These are phyloP conservation scores for Malurus alboscapulatus DNA, from an alignment of 2,113 vertebrate genomes.

Conservation along the genomic window DNA sequence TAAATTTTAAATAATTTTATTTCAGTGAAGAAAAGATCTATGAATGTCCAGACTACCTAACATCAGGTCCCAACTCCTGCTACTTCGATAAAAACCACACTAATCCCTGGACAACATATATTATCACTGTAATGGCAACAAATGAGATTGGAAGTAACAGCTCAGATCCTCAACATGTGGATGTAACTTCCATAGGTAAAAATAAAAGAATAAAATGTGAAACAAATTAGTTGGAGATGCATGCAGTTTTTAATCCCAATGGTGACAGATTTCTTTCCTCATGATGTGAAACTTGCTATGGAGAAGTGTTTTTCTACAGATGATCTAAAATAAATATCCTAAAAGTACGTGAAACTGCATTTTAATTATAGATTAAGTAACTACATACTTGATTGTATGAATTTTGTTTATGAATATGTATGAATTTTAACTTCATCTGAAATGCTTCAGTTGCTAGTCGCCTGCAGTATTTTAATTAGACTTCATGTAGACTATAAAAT, in stretches of 20 bases:
- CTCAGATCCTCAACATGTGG: slow-evolving; percentile 82
- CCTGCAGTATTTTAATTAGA: not conserved
- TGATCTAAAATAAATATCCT: not conserved
- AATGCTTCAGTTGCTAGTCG: not conserved
- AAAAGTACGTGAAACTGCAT: not conserved
- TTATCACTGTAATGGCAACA: slow-evolving; percentile 86
- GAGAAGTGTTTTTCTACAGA: not conserved
- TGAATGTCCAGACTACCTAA: slow-evolving; percentile 90
- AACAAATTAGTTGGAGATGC: not conserved
- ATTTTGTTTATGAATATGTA: not conserved
- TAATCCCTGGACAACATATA: slow-evolving; percentile 84
- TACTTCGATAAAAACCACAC: slow-evolving; percentile 90
- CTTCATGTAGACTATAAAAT: not conserved
- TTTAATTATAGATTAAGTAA: not conserved
- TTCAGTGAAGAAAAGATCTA: slow-evolving; percentile 72
- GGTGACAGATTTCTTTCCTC: not conserved
- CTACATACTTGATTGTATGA: not conserved
- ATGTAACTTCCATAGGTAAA: slow-evolving; percentile 89
- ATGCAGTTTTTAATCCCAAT: not conserved
- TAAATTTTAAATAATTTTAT: slow-evolving; percentile 32
- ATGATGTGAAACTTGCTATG: not conserved
- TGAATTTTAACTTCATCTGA: not conserved
- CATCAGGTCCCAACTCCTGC: slow-evolving; percentile 87
- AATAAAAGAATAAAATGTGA: not conserved
- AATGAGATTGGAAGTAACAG: slow-evolving; percentile 81